Base-by-base conservation (phyloP, 2,113 vertebrate species). In the Myrmecophaga tridactyla region DNA sequence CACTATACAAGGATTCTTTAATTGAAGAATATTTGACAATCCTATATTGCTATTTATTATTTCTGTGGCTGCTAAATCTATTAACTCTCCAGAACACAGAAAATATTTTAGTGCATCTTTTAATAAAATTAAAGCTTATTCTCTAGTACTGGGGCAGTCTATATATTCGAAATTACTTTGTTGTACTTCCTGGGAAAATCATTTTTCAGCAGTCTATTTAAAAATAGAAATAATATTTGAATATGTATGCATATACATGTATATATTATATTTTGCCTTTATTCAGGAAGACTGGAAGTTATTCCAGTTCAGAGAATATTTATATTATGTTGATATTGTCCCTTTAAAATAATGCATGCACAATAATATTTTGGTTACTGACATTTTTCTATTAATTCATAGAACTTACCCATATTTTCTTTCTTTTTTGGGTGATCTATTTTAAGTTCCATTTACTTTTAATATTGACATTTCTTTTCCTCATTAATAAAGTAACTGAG, bases 261-360 rank as follows among this genome's bases (percentile, higher is more conserved):
- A 92, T 89, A 48, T 31, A 56, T 51, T 41, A 31, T 91, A 12
- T 18, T 43, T 70, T 90, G 31, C 25, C 7, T 70, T 4, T 69
- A 83, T 41, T 76, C 43, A 72, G 1, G 48, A 77, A 96, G 73
- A 94, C 60, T 96, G 65, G 70, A 85, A 96, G 21, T 6, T 84
- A 36, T 76, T 92, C 7, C 62, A 94, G 6, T 84, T 94, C 48
- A 75, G 72, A 92, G 70, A 96, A 95, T 92, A 86, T 21, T 43
- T 82, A 29, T 43, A 58, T 94, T 43, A 58, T 94, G 46, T 96
- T 98, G 94, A 96, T 98, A 97, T 97, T 98, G 98, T 98, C 97
- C 96, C 94, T 98, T 98, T 98, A 96, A 97, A 98, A 95, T 95
- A 78, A 25, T 90, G 96, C 96, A 83, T 94, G 94, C 41, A 72